A percentile compares a stretch with the other conserved stretches of the same genome.
Conservation (phyloP, 92 coral and sea anemone genomes). For the Zoanthus solanderi region DNA sequence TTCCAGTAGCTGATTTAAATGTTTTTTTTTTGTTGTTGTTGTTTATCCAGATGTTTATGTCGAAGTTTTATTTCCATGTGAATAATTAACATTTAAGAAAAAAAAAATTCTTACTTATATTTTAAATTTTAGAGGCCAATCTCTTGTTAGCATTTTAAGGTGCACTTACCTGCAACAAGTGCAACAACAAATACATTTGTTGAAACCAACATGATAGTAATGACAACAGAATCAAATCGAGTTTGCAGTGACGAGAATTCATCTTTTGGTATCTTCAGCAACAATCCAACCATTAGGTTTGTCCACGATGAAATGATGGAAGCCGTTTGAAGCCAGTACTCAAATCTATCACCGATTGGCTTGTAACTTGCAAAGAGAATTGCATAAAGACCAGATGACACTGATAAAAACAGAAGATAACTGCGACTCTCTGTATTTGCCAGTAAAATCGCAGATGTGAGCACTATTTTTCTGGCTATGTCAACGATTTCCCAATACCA, state of each 20-base stretch:
- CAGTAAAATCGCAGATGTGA: conserved; percentile 58
- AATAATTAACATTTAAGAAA: too few relatives aligned
- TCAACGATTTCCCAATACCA: conserved; percentile 82
- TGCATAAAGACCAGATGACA: conserved; percentile 67
- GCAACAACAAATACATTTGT: conserved; percentile 64
- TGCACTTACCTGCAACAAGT: conserved; percentile 57
- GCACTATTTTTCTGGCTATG: conserved; percentile 51
- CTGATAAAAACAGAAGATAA: conserved; percentile 60
- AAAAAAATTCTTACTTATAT: too few relatives aligned
- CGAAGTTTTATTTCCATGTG: too few relatives aligned
- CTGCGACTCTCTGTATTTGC: conserved; percentile 70
- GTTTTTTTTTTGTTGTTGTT: too few relatives aligned
- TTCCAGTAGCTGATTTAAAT: too few relatives aligned
- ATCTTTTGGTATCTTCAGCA: conserved; percentile 67
- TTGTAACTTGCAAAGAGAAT: conserved; percentile 67
- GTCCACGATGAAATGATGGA: conserved; percentile 63
- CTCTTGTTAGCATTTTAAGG: neutral
- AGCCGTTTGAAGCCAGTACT: conserved; percentile 73
- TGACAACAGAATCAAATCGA: conserved; percentile 49
- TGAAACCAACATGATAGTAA: conserved; percentile 57
- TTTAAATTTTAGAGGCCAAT: too few relatives aligned
- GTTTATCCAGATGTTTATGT: too few relatives aligned
- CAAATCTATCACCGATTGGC: conserved; percentile 65
- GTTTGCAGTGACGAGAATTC: conserved; percentile 39
- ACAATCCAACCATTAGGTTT: conserved; percentile 63